Evolutionary conservation across 2,113 vertebrate species (phyloP).

Genomic region (Triplophysa tibetana): DNA sequence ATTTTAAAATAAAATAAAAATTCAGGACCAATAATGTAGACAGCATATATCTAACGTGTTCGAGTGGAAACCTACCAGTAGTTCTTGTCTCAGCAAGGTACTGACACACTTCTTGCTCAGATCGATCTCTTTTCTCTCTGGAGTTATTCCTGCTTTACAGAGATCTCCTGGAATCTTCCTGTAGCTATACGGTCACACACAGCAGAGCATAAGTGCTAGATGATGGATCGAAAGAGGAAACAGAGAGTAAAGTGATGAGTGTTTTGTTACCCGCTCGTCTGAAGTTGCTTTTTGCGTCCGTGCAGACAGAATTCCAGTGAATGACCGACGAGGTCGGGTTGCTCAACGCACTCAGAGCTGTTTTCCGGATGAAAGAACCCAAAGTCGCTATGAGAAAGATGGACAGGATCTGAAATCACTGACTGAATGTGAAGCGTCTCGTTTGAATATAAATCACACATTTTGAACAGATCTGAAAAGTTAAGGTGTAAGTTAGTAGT

Average conservation of each 20-base stretch:
- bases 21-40: not conserved
- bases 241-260: not conserved
- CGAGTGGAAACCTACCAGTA: slow-evolving; percentile 60
- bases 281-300: slow-evolving; percentile 82
- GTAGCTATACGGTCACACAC: slow-evolving; percentile 72
- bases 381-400: slow-evolving; percentile 80
- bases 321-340: slow-evolving; percentile 83
- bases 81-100: slow-evolving; percentile 66
- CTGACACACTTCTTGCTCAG: slow-evolving; percentile 85
- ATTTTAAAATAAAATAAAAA: too few species aligned
- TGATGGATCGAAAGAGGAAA: not conserved
- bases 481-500: not conserved
- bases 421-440: not conserved
- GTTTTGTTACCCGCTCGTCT: slow-evolving; percentile 80
- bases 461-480: too few species aligned
- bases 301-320: slow-evolving; percentile 87
- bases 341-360: slow-evolving; percentile 84
- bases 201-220: not conserved
- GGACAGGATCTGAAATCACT: not conserved
- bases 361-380: slow-evolving; percentile 88
- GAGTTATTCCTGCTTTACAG: slow-evolving; percentile 83
- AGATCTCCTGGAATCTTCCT: slow-evolving; percentile 90
- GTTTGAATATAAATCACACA: too few species aligned
- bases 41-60: not conserved
- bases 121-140: slow-evolving; percentile 80